Percentiles rank a stretch among this genome's conserved stretches.
Conservation (phyloP, 2,888 invertebrate genomes). For the Quadriops clusia region DNA sequence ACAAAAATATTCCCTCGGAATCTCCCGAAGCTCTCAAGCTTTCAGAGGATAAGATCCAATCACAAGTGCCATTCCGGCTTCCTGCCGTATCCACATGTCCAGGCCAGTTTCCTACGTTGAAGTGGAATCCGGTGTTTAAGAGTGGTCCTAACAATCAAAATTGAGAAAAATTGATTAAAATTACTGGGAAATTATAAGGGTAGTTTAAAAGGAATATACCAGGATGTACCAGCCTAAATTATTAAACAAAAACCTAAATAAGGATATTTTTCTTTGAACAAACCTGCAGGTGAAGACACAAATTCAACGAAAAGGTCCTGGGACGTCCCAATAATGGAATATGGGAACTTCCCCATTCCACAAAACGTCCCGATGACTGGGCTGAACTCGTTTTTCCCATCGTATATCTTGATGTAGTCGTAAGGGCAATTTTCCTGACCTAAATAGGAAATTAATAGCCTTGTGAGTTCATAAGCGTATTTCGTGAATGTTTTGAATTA, state of each 20-base stretch:
- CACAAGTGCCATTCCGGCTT: slow-evolving; percentile 74
- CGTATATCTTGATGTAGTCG: slow-evolving; percentile 82
- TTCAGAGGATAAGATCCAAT: slow-evolving; percentile 78
- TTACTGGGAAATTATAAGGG: not conserved
- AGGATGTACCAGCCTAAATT: not conserved
- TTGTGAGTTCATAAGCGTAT: no score
- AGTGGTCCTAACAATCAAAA: slow-evolving; percentile 55
- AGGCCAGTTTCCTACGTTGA: slow-evolving; percentile 90
- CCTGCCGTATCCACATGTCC: slow-evolving; percentile 85
- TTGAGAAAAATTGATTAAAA: slow-evolving; percentile 2
- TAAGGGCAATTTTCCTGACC: slow-evolving; percentile 79
- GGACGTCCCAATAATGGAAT: slow-evolving; percentile 86
- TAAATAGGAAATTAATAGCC: slow-evolving; percentile 25
- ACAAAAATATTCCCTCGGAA: slow-evolving; percentile 79
- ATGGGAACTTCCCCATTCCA: slow-evolving; percentile 87
- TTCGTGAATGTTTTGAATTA: no score
- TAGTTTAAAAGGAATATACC: not conserved
- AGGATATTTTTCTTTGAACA: no score
- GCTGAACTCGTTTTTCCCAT: slow-evolving; percentile 77
- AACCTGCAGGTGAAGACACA: slow-evolving; percentile 76
- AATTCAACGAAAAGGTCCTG: slow-evolving; percentile 82
- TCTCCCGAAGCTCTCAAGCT: slow-evolving; percentile 65
- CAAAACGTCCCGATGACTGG: slow-evolving; percentile 85
- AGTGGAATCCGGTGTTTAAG: slow-evolving; percentile 86
- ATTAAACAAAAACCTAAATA: not conserved